Evolutionary conservation across 1,140 invertebrate species (phyloP), one percentile per base, ranked within the genome.

Genomic region (Drosophila biarmipes): DNA sequence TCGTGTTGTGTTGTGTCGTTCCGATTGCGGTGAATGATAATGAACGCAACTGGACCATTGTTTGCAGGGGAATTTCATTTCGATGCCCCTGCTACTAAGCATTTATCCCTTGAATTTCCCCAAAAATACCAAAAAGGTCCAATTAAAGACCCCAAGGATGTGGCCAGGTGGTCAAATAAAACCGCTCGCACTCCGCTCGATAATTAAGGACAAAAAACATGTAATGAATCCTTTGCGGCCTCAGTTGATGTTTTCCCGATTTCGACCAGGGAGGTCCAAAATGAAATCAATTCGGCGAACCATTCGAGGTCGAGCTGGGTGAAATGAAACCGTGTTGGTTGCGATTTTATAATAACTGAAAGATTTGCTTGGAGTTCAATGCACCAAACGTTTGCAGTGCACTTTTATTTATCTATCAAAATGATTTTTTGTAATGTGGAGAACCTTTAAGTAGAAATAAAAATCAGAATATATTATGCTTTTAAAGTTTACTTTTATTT

Each of bases 11-110:
- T 80, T 71, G 57, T 80, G 72, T 73, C 59, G 42, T 58, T 64
- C 38, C 56, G 81, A 67, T 78, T 81, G 71, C 72, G 71, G 82
- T 76, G 63, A 82, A 69, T 82, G 74, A 76, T 87, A 87, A 87
- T 87, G 73, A 76, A 76, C 54, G 62, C 72, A 67, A 86, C 71
- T 81, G 64, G 73, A 34, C 73, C 61, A 67, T 75, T 84, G 59
- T 84, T 81, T 69, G 61, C 40, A 27, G 37, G 37, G 40, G 71
- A 37, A 74, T 77, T 64, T 59, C 71, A 58, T 81, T 73, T 46
- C 58, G 58, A 53, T 37, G 27, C 40, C 15, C 10, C 15, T 3
- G 10, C 40, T 10, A 43, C 17, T 19, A 19, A 19, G 12, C 15
- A 19, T 42, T 7, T 15, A 43, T 19, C 38, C 49, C 27, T 27